These are phyloP conservation scores for Ditula angustiorana DNA, from an alignment of 2,888 invertebrate genomes.

Conservation along the genomic window DNA sequence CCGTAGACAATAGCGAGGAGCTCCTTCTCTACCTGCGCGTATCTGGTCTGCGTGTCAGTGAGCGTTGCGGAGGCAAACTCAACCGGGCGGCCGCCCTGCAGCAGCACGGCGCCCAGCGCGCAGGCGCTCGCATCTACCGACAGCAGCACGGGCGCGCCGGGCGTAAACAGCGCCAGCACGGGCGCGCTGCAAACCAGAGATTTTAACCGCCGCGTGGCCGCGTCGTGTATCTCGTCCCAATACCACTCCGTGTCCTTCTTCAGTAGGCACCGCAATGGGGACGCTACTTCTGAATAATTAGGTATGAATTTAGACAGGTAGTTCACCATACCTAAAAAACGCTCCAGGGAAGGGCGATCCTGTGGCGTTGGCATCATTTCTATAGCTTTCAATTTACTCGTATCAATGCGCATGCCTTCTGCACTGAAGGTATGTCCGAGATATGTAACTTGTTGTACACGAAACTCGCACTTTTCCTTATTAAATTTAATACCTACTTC, in stretches of 20 bases:
- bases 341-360: conserved; percentile 41
- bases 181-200: neutral
- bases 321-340: conserved; percentile 47
- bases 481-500: no score
- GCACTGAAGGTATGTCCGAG: conserved; percentile 19
- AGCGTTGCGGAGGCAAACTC: no score
- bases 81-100: no score
- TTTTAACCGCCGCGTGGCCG: neutral
- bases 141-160: neutral
- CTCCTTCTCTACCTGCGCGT: no score
- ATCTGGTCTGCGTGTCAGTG: no score
- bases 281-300: conserved; percentile 39
- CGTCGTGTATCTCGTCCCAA: neutral
- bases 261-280: neutral
- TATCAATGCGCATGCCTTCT: conserved; percentile 31
- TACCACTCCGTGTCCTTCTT: conserved; percentile 24
- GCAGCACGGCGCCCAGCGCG: no score
- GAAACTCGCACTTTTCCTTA: no score
- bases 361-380: conserved; percentile 40
- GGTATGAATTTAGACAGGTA: conserved; percentile 47
- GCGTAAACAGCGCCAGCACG: neutral
- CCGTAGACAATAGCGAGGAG: neutral
- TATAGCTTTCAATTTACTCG: conserved; percentile 33
- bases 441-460: neutral
- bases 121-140: no score